Base-by-base conservation (phyloP, 2,797 vertebrate genomes). In the Platyrinchus mystaceus region DNA sequence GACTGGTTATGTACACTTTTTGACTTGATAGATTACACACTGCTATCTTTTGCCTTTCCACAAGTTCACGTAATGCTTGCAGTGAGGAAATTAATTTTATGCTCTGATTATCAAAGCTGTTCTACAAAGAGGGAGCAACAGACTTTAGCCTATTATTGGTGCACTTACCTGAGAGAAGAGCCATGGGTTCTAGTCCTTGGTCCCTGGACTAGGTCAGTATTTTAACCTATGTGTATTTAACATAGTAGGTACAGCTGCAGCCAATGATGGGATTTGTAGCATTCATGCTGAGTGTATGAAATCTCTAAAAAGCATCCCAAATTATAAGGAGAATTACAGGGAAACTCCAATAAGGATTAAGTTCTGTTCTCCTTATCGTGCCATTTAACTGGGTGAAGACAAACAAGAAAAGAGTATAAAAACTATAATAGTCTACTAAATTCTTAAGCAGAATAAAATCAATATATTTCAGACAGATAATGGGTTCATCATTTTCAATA, bases 21-120 rank as follows among this genome's bases (percentile, higher is more conserved):
- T 64, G 36, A 4, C 11, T 41, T 63, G 21, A 39, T 43, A 59
- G 55, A 66, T 20, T 73, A 83, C 32, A 24, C 34, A 28, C 36
- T 71, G 24, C 27, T 76, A 55, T 66, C 30, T 85, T 93, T 87
- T 79, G 41, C 62, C 36, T 80, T 91, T 90, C 70, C 7, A 47
- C 67, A 73, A 82, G 50, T 89, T 87, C 67, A 84, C 16, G 76
- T 52, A 66, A 44, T 46, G 56, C 49, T 80, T 89, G 32, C 9
- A 23, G 44, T 30, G 30, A 70, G 60, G 52, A 91, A 93, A 93
- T 80, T 19, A 89, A 82, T 91, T 83, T 89, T 90, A 87, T 85
- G 47, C 56, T 94, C 81, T 82, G 71, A 89, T 91, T 89, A 85
- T 63, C 41, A 21, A 91, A 92, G 41, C 41, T 77, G 44, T 87